Evolutionary conservation across 2,113 vertebrate species (phyloP), one percentile per base, ranked within the genome.

Genomic region (Xiphophorus couchianus): DNA sequence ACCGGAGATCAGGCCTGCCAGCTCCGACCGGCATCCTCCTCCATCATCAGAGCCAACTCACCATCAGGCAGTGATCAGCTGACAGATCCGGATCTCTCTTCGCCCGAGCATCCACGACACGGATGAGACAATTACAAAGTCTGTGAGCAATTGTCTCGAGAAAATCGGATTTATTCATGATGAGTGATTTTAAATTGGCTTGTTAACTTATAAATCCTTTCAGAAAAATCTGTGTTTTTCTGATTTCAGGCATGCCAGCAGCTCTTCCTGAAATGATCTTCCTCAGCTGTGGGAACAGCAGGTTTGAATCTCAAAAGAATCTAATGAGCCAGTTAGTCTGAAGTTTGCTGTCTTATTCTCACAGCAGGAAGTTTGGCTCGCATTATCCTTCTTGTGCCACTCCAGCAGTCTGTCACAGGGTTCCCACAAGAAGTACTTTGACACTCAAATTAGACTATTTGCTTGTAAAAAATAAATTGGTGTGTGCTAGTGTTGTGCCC

Each of bases 321-420:
- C 58, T n/a, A 2, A 28, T 17, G 37, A 68, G 28, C 27, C 67
- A 3, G 28, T 33, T 62, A 66, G 79, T 28, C 66, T 68, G 25
- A 60, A 29, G 10, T 8, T 17, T 54, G 1, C 39, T 70, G 62
- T 66, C 62, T 65, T 9, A 72, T 62, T 19, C 28, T 0, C 3
- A 37, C 66, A 10, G 7, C 37, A 37, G 35, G 27, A 71, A 22
- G 42, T 29, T 44, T 7, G 19, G 13, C n/a, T 83, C 80, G 39
- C 29, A 70, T 79, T 31, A 71, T 19, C 58, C 5, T 30, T 48
- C n/a, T 51, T 37, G 1, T 28, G 48, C 66, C 27, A 30, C 14
- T 30, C 37, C 25, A 30, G 42, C 37, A 42, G 75, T 31, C 33
- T 67, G n/a, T 30, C 17, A 29, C 22, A 14, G 19, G 8, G 54